These are phyloP conservation scores for Xiphias gladius DNA, from an alignment of 2,113 vertebrate genomes.

Conservation along the genomic window DNA sequence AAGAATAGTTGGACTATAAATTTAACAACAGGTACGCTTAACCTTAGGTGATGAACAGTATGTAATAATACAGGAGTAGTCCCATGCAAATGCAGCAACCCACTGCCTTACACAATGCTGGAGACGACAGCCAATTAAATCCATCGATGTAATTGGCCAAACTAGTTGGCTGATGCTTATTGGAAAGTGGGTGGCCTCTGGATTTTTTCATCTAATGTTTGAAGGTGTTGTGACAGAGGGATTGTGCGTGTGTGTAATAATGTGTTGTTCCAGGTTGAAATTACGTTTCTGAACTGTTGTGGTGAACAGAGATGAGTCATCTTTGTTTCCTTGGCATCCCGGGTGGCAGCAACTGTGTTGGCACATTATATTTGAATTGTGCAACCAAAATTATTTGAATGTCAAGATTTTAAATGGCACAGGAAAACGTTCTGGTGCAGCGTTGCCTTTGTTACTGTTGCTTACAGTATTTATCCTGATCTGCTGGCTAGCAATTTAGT, in stretches of 20 bases:
- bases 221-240: slow-evolving; percentile 28
- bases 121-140: slow-evolving; percentile 76
- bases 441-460: slow-evolving; percentile 11
- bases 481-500: slow-evolving; percentile 15
- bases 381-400: slow-evolving; percentile 28
- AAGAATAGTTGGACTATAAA: slow-evolving; percentile 73
- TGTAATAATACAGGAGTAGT: slow-evolving; percentile 60
- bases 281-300: slow-evolving; percentile 38
- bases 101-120: slow-evolving; percentile 50
- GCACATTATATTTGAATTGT: neutral
- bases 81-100: slow-evolving; percentile 58
- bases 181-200: slow-evolving; percentile 64
- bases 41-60: slow-evolving; percentile 73
- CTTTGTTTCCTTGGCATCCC: slow-evolving; percentile 16
- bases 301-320: slow-evolving; percentile 46
- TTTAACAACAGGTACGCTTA: slow-evolving; percentile 77
- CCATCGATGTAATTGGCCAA: slow-evolving; percentile 60
- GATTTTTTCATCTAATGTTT: slow-evolving; percentile 39
- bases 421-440: neutral
- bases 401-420: slow-evolving; percentile 13
- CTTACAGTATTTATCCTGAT: slow-evolving; percentile 6
- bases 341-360: slow-evolving; percentile 1
- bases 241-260: neutral
- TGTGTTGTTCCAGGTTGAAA: slow-evolving; percentile 37
- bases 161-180: slow-evolving; percentile 60